Evolutionary conservation across 2,888 invertebrate species (phyloP).

Genomic region (Ennomos erosarius): DNA sequence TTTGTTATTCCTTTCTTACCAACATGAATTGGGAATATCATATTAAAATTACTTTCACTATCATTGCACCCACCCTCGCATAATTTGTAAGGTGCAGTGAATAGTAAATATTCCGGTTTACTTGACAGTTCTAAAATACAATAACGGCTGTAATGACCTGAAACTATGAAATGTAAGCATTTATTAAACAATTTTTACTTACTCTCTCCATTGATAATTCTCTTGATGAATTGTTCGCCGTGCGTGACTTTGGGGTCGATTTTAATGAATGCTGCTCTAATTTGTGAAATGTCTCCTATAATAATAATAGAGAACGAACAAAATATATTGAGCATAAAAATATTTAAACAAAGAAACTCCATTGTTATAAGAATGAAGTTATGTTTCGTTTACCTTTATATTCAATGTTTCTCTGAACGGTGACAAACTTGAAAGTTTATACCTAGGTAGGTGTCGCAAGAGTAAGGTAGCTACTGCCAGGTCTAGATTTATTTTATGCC

Average conservation of each 20-base stretch:
- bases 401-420: slow-evolving; percentile 30
- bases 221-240: slow-evolving; percentile 55
- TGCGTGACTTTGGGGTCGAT: slow-evolving; percentile 42
- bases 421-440: slow-evolving; percentile 37
- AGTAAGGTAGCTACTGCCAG: slow-evolving; percentile 14
- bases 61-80: slow-evolving; percentile 58
- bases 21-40: slow-evolving; percentile 65
- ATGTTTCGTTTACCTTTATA: slow-evolving; percentile 43
- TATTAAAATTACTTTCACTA: slow-evolving; percentile 45
- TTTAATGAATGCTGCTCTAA: slow-evolving; percentile 37
- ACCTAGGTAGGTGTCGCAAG: slow-evolving; percentile 11
- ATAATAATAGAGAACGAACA: slow-evolving; percentile 46
- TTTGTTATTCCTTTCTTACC: slow-evolving; percentile 50
- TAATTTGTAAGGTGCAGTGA: slow-evolving; percentile 72
- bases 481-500: slow-evolving; percentile 25
- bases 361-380: slow-evolving; percentile 40
- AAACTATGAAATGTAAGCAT: slow-evolving; percentile 6
- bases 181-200: slow-evolving; percentile 43
- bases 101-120: slow-evolving; percentile 57
- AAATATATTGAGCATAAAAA: slow-evolving; percentile 43
- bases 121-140: slow-evolving; percentile 59
- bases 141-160: slow-evolving; percentile 27
- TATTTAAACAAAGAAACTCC: slow-evolving; percentile 42
- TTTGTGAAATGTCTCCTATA: slow-evolving; percentile 38
- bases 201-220: slow-evolving; percentile 57